These are phyloP conservation scores for Rana temporaria DNA, from an alignment of 2,113 vertebrate genomes.

Conservation along the genomic window DNA sequence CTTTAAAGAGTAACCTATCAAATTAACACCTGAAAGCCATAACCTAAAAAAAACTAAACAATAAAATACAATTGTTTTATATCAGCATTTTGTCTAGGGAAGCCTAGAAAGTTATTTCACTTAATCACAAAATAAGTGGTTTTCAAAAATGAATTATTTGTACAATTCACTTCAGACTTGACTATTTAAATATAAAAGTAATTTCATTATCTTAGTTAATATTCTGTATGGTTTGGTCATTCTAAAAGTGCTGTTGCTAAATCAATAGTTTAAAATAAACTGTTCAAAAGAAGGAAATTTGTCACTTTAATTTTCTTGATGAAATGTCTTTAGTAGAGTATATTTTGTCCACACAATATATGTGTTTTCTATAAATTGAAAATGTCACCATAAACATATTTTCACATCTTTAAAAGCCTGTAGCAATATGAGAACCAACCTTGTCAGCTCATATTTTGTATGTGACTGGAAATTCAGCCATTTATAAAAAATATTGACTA, in stretches of 20 bases:
- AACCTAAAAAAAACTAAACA: not conserved
- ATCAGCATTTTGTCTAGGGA: not conserved
- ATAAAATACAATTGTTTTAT: not conserved
- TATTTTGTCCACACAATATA: no score
- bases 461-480: slow-evolving; percentile 26
- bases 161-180: not conserved
- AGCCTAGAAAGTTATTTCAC: not conserved
- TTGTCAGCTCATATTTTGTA: slow-evolving; percentile 10
- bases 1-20: not conserved
- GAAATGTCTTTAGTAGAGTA: no score
- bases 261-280: not conserved
- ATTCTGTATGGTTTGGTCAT: not conserved
- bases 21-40: slow-evolving; percentile 24
- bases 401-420: slow-evolving; percentile 1
- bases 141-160: not conserved
- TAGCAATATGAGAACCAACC: slow-evolving; percentile 22
- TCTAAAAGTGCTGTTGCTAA: not conserved
- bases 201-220: not conserved
- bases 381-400: not conserved
- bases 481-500: not conserved
- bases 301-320: not conserved
- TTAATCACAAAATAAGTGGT: not conserved
- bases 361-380: not conserved
- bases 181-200: not conserved
- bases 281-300: not conserved